Conservation (phyloP, 1,140 invertebrate genomes). For the Zaprionus lachaisei region DNA sequence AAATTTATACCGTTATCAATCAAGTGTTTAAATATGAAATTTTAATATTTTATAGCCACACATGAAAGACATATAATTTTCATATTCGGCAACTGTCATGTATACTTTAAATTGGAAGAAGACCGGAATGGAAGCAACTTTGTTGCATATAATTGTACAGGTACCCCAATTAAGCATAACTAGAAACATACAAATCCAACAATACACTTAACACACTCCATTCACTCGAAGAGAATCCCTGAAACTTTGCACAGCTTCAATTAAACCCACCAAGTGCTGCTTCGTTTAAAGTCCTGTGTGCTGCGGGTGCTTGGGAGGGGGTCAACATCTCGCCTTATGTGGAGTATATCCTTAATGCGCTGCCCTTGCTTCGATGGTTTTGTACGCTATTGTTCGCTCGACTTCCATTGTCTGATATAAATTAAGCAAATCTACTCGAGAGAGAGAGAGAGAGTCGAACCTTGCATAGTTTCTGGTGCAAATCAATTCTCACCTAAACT, state of each 20-base stretch:
- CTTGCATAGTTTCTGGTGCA: constrained; percentile 69
- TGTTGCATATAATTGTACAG: no score
- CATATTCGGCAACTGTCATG: no score
- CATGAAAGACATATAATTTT: no score
- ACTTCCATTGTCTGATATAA: constrained; percentile 69
- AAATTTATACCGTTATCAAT: no score
- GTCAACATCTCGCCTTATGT: constrained; percentile 24
- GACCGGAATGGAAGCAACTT: no score
- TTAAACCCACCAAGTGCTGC: neutral
- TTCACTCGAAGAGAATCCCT: constrained; percentile 2
- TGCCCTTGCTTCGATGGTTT: constrained; percentile 25
- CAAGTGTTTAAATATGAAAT: no score
- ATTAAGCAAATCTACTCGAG: constrained; percentile 72
- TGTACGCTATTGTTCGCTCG: constrained; percentile 57
- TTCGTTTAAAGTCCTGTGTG: neutral
- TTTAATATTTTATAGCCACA: no score
- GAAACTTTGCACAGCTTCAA: neutral
- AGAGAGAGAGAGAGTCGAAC: constrained; percentile 39
- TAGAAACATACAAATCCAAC: no score
- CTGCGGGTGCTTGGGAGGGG: neutral
- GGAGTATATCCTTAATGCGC: constrained; percentile 18
- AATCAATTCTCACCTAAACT: constrained; percentile 63
- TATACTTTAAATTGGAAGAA: no score
- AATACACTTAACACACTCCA: neutral
- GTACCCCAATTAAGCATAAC: no score